Percentiles rank a stretch among this genome's conserved stretches.
Conservation (phyloP, 92 coral and sea anemone species). For the Umimayanthus kanabou region DNA sequence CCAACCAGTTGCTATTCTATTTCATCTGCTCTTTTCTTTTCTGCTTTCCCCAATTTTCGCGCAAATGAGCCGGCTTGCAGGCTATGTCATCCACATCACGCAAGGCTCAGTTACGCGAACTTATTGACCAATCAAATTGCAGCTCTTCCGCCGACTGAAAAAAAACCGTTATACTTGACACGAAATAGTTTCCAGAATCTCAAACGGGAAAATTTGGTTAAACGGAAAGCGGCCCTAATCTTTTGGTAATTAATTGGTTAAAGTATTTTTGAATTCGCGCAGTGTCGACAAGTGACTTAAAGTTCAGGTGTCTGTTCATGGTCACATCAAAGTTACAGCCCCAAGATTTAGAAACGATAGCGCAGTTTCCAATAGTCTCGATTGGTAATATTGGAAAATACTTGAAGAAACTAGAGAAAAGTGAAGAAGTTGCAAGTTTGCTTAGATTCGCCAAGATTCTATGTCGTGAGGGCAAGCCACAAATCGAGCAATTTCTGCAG, state of each 20-base stretch:
- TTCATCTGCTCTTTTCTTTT: no score
- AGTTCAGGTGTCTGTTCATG: not conserved
- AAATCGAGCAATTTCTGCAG: not conserved
- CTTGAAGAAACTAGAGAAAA: not conserved
- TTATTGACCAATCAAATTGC: no score
- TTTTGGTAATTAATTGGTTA: not conserved
- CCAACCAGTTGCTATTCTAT: no score
- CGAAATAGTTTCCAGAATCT: no score
- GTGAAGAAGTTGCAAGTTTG: not conserved
- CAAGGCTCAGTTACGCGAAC: no score
- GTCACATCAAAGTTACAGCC: not conserved
- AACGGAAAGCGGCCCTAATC: no score
- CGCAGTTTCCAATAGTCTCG: not conserved
- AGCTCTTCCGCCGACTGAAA: no score
- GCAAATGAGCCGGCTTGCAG: no score
- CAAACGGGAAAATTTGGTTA: no score
- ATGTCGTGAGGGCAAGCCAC: not conserved
- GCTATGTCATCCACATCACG: no score
- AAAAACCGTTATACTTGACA: no score
- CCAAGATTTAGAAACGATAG: not conserved
- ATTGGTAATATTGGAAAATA: not conserved
- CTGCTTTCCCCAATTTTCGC: no score
- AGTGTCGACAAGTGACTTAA: not conserved
- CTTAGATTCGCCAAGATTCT: not conserved
- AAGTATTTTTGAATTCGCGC: not conserved